Conservation (phyloP, 2,797 vertebrate genomes). For the Acrossocheilus fasciatus region DNA sequence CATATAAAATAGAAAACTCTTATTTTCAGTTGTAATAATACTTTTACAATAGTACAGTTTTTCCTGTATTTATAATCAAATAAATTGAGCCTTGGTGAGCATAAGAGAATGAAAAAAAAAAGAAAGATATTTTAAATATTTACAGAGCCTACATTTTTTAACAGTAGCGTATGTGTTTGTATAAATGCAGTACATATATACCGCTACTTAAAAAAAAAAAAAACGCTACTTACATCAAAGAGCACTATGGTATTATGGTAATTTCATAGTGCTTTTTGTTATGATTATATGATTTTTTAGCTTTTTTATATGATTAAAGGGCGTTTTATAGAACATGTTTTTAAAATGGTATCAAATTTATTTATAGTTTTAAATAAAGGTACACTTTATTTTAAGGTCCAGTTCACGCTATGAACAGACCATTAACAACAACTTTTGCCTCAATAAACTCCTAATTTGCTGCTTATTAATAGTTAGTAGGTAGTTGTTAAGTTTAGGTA, state of each 20-base stretch:
- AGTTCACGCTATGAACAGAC: too few species aligned
- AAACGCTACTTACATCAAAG: not conserved
- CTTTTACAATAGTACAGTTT: not conserved
- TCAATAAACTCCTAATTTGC: too few species aligned
- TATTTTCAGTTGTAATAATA: too few species aligned
- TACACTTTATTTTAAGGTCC: too few species aligned
- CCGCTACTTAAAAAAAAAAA: not conserved
- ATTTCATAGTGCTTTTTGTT: not conserved
- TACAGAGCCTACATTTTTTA: not conserved
- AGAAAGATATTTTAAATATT: not conserved
- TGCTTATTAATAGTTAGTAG: not conserved
- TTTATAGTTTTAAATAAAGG: not conserved
- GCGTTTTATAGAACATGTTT: not conserved
- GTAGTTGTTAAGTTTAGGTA: too few species aligned
- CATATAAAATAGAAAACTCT: too few species aligned
- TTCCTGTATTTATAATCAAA: not conserved
- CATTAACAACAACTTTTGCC: too few species aligned
- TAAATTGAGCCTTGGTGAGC: not conserved
- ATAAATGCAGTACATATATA: not conserved
- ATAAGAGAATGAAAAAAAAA: not conserved
- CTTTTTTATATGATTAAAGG: not conserved
- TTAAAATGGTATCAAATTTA: not conserved
- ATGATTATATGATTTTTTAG: too few species aligned
- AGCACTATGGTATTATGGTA: not conserved
- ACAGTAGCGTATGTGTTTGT: not conserved